A percentile compares a stretch with the other conserved stretches of the same genome.
Conservation (phyloP, 2,113 vertebrate species). For the Phrynocephalus versicolor region DNA sequence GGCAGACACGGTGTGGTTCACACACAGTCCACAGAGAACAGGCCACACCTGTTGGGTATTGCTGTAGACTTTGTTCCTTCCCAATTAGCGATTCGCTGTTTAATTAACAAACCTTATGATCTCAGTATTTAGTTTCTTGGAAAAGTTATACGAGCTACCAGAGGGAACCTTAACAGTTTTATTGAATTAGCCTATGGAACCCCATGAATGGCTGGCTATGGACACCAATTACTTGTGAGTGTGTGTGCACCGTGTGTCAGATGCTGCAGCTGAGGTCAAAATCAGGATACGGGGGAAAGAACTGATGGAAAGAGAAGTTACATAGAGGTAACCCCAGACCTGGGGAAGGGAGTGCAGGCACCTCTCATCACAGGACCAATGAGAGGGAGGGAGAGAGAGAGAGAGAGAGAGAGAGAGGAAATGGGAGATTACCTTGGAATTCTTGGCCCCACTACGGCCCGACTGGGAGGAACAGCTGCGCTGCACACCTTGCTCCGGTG, state of each 20-base stretch:
- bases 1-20: neutral
- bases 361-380: neutral
- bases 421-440: constrained; percentile 91
- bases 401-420: neutral
- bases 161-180: too few species aligned
- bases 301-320: fast-evolving
- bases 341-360: too few species aligned
- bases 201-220: fast-evolving
- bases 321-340: neutral
- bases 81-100: neutral
- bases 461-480: constrained; percentile 93
- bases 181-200: neutral
- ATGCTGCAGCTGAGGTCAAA: neutral
- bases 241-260: neutral
- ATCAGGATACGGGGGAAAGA: fast-evolving
- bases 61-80: neutral
- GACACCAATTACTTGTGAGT: neutral
- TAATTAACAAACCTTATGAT: neutral
- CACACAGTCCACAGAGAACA: too few species aligned
- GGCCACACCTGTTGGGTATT: neutral
- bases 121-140: neutral
- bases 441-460: constrained; percentile 90
- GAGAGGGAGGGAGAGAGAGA: neutral
- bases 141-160: too few species aligned
- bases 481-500: constrained; percentile 94